phyloP scores from a whole-genome alignment of 1,140 invertebrate species.

The Meteorus sp. region DNA sequence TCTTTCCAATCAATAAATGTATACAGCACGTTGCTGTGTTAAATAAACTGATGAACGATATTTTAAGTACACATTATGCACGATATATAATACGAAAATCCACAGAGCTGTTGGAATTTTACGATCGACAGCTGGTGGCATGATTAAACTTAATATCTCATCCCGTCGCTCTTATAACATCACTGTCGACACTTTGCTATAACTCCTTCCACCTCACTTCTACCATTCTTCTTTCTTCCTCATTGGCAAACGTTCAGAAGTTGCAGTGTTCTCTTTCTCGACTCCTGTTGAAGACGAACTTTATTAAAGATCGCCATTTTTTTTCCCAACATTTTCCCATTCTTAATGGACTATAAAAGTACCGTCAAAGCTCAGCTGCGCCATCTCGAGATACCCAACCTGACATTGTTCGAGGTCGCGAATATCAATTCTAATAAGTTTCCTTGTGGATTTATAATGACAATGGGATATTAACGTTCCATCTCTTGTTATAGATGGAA shows the following conservation, averaged over 20 bases:
- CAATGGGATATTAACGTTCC: background rate
- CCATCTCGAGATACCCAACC: constrained; percentile 6
- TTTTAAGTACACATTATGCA: constrained; percentile 10
- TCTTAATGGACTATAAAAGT: constrained; percentile 27
- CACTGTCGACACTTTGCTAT: background rate
- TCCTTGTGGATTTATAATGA: background rate
- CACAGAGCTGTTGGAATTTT: constrained; percentile 5
- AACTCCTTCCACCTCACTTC: no score
- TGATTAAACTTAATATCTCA: constrained; percentile 28
- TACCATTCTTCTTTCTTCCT: no score
- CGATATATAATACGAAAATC: background rate
- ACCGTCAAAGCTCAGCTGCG: constrained; percentile 17
- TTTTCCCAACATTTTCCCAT: constrained; percentile 7
- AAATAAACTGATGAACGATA: constrained; percentile 17
- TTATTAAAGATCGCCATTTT: constrained; percentile 22
- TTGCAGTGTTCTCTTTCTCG: no score
- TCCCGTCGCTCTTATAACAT: background rate
- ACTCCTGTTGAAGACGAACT: constrained; percentile 1
- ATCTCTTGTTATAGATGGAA: no score
- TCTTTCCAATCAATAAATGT: no score
- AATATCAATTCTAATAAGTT: constrained; percentile 8
- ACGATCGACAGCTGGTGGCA: constrained; percentile 19
- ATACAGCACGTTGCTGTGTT: no score
- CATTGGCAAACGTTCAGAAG: no score
- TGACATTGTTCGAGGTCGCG: background rate